Conservation (phyloP, 2,113 vertebrate genomes). For the Promerops cafer region DNA sequence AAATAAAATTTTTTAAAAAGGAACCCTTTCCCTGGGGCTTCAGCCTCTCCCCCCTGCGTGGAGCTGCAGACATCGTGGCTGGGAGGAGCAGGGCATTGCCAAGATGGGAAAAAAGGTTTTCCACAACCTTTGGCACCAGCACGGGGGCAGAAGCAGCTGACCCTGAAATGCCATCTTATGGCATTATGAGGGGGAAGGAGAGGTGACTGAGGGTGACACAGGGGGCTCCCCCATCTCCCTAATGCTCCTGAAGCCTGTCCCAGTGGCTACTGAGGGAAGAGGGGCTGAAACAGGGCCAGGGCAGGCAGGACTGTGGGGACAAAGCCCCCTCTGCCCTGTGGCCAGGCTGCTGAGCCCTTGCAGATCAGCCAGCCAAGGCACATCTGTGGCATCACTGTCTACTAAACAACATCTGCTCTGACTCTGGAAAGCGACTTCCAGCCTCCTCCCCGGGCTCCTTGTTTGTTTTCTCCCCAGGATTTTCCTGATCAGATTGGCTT, state of each 20-base stretch:
- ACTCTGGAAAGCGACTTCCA: neutral
- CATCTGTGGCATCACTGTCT: slow-evolving; percentile 21
- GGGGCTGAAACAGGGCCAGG: accelerated
- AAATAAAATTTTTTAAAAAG: neutral
- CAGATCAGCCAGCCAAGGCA: neutral
- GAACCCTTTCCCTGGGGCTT: neutral
- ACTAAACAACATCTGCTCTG: slow-evolving; percentile 14
- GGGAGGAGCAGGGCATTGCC: neutral
- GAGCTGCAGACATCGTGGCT: neutral
- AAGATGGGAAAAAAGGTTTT: neutral
- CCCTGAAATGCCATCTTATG: neutral
- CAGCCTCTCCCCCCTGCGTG: neutral
- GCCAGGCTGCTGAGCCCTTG: neutral
- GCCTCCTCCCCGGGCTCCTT: neutral
- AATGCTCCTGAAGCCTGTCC: neutral
- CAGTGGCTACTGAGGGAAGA: neutral
- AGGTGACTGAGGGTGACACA: neutral
- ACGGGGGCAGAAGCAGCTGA: neutral
- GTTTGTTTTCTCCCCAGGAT: slow-evolving; percentile 45
- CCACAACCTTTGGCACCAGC: neutral
- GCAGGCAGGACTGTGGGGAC: accelerated
- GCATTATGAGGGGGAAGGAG: neutral
- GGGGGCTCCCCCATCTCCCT: neutral
- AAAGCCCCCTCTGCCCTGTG: neutral
- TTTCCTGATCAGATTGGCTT: slow-evolving; percentile 41